Conservation (phyloP, 2,113 vertebrate species). For the Thunnus thynnus region DNA sequence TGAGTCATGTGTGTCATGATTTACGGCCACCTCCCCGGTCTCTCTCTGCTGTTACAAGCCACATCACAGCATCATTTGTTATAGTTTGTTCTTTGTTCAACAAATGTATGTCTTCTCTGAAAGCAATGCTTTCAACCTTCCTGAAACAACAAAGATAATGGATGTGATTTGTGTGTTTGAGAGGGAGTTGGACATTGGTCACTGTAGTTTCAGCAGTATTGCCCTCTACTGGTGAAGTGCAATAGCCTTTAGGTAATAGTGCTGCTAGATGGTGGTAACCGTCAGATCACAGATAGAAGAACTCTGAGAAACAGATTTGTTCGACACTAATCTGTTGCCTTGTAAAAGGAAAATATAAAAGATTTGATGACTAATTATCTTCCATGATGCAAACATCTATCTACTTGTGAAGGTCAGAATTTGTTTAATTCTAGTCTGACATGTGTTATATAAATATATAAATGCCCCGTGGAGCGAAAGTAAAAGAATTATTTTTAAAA, state of each 20-base stretch:
- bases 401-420: not conserved
- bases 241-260: conserved; percentile 12
- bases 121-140: conserved; percentile 36
- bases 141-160: conserved; percentile 47
- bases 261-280: not conserved
- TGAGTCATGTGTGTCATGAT: conserved; percentile 51
- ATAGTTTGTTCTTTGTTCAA: conserved; percentile 39
- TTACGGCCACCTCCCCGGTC: conserved; percentile 20
- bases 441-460: not conserved
- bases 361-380: not conserved
- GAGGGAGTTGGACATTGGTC: conserved; percentile 35
- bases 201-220: conserved; percentile 69
- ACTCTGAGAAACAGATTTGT: not conserved
- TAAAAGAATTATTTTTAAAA: not conserved
- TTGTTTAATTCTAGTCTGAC: not conserved
- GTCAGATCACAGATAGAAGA: not conserved
- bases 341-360: not conserved
- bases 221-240: conserved; percentile 83
- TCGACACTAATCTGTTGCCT: not conserved
- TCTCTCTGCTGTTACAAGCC: conserved; percentile 45
- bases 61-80: conserved; percentile 41
- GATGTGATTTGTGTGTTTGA: conserved; percentile 57
- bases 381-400: not conserved
- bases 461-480: not conserved
- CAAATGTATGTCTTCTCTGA: conserved; percentile 48